A percentile compares a stretch with the other conserved stretches of the same genome.
phyloP scores from a whole-genome alignment of 2,888 invertebrate species.

The Cyclophora punctaria region DNA sequence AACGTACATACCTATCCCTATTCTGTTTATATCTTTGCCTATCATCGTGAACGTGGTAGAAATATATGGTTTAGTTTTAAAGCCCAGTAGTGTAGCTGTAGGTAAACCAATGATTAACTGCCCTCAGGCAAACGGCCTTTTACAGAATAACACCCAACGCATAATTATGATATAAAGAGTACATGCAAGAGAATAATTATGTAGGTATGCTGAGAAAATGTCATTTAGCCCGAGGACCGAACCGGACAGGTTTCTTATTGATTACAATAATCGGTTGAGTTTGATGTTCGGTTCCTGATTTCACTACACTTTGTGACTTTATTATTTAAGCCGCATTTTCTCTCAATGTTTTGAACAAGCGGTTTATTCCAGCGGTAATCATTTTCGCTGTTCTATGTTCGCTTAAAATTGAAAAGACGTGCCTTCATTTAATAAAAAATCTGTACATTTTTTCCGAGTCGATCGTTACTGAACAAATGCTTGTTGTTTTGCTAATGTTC shows the following conservation, averaged over 20 bases:
- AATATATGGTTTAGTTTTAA: slow-evolving; percentile 5
- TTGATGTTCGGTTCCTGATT: slow-evolving; percentile 16
- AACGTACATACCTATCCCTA: slow-evolving; percentile 8
- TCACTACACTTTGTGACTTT: slow-evolving; percentile 12
- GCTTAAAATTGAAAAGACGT: too few relatives aligned
- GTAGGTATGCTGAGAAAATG: slow-evolving; percentile 28
- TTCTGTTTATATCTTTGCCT: slow-evolving; percentile 14
- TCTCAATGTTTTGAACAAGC: too few relatives aligned
- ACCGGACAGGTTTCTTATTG: slow-evolving; percentile 21
- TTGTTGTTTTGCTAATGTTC: too few relatives aligned
- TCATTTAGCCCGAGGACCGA: slow-evolving; percentile 28
- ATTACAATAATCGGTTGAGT: slow-evolving; percentile 20
- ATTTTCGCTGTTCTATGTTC: too few relatives aligned
- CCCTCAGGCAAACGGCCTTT: slow-evolving; percentile 26
- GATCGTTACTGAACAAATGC: too few relatives aligned
- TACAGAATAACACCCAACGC: slow-evolving; percentile 21
- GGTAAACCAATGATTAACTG: slow-evolving; percentile 36
- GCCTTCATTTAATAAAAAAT: too few relatives aligned
- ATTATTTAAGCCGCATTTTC: neutral
- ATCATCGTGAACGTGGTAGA: slow-evolving; percentile 11
- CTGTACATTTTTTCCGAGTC: too few relatives aligned
- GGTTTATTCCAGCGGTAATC: too few relatives aligned
- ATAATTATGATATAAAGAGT: slow-evolving; percentile 34
- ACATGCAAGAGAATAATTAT: slow-evolving; percentile 24
- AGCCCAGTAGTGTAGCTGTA: slow-evolving; percentile 36